These are phyloP conservation scores for Tokudaia tokunoshimensis DNA, from an alignment of 2,797 vertebrate species.

Conservation along the genomic window DNA sequence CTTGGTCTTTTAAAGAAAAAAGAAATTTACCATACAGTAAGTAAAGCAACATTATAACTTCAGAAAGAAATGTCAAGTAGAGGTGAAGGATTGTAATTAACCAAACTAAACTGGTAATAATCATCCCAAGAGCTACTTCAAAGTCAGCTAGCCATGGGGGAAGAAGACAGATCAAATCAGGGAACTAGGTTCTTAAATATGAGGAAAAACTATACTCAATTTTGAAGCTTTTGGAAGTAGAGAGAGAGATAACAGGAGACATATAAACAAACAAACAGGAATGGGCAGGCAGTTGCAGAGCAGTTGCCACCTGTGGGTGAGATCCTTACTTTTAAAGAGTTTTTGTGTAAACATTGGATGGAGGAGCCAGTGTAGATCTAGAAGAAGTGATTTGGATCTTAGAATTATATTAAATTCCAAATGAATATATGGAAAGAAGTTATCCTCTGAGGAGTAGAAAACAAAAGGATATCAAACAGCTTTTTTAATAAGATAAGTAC, in stretches of 20 bases:
- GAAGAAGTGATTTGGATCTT: neutral
- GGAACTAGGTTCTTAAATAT: neutral
- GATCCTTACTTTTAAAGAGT: neutral
- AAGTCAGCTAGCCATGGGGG: neutral
- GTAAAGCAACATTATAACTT: neutral
- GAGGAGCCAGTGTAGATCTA: neutral
- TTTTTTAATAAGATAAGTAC: neutral
- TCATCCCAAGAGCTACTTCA: neutral
- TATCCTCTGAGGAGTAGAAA: neutral
- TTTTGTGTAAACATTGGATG: neutral
- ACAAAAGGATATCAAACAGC: neutral
- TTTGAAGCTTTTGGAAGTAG: neutral
- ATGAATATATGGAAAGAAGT: neutral
- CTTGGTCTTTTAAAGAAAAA: neutral
- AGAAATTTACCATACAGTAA: neutral
- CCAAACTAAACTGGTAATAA: neutral
- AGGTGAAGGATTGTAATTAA: neutral
- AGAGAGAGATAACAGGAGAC: neutral
- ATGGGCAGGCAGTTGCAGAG: neutral
- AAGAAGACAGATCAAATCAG: neutral
- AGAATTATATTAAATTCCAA: neutral
- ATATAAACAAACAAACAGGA: neutral
- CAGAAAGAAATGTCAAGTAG: neutral
- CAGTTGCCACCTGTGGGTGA: neutral
- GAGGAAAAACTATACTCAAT: neutral